Conservation (phyloP, 2,888 invertebrate genomes). For the Formica aserva region DNA sequence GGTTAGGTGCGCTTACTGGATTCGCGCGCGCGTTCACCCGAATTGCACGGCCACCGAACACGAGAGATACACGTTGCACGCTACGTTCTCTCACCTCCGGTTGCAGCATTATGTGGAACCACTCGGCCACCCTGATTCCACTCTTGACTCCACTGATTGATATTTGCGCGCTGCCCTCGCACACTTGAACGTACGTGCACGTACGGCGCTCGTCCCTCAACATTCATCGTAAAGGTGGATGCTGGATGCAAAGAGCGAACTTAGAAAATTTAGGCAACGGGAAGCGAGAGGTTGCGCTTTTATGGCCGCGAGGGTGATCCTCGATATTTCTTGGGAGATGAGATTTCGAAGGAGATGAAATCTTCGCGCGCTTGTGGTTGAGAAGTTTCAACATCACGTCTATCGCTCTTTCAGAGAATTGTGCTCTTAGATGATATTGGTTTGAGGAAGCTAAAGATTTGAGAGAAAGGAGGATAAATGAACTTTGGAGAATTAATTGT, state of each 20-base stretch:
- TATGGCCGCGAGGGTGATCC: conserved; percentile 15
- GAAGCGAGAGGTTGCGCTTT: conserved; percentile 22
- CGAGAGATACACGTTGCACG: conserved; percentile 65
- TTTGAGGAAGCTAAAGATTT: neutral
- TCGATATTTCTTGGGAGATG: conserved; percentile 34
- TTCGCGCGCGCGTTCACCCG: neutral
- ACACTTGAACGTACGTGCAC: conserved; percentile 57
- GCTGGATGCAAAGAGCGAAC: conserved; percentile 7
- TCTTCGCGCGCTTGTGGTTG: conserved; percentile 4
- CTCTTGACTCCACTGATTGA: conserved; percentile 80
- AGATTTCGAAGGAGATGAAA: conserved; percentile 41
- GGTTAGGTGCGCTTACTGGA: conserved; percentile 10
- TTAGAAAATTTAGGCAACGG: conserved; percentile 51
- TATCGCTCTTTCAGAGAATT: conserved; percentile 27
- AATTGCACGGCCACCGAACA: conserved; percentile 60
- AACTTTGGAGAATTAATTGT: neutral
- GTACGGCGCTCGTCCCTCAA: conserved; percentile 38
- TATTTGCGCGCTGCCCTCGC: conserved; percentile 74
- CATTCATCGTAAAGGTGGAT: conserved; percentile 23
- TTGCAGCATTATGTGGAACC: conserved; percentile 79
- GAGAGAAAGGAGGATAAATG: neutral
- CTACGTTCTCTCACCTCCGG: conserved; percentile 70
- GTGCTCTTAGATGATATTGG: conserved; percentile 31
- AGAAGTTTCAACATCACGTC: conserved; percentile 31
- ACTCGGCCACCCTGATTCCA: conserved; percentile 82